These are phyloP conservation scores for Agriopis marginaria DNA, from an alignment of 2,888 invertebrate species.

Conservation along the genomic window DNA sequence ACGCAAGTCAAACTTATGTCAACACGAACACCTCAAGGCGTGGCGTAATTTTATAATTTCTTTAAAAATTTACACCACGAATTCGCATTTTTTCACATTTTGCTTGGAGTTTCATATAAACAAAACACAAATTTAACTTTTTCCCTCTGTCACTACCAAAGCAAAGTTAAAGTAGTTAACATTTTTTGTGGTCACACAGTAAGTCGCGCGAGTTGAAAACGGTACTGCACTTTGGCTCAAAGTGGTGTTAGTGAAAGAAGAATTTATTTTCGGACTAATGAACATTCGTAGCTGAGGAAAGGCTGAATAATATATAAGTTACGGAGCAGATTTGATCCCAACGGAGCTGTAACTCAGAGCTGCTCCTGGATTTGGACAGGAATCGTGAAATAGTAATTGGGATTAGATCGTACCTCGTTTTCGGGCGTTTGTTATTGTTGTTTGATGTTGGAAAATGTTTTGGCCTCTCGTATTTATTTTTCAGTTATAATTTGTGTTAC, in stretches of 20 bases:
- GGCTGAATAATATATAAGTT: slow-evolving; percentile 79
- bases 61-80: too few relatives aligned
- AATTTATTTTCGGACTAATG: slow-evolving; percentile 77
- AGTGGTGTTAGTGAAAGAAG: slow-evolving; percentile 60
- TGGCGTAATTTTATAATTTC: too few relatives aligned
- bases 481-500: too few relatives aligned
- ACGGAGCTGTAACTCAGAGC: slow-evolving; percentile 71
- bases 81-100: too few relatives aligned
- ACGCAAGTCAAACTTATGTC: too few relatives aligned
- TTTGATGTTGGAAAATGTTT: slow-evolving; percentile 19
- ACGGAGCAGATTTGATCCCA: slow-evolving; percentile 72
- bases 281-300: slow-evolving; percentile 81
- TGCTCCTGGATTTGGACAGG: slow-evolving; percentile 63
- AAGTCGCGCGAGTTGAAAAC: neutral
- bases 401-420: slow-evolving; percentile 61
- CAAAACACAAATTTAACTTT: neutral
- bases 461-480: neutral
- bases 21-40: too few relatives aligned
- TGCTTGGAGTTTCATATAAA: too few relatives aligned
- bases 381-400: slow-evolving; percentile 66
- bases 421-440: slow-evolving; percentile 57
- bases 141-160: neutral
- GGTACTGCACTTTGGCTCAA: slow-evolving; percentile 56
- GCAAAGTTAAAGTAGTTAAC: neutral
- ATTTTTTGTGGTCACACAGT: neutral